phyloP scores from a whole-genome alignment of 2,797 vertebrate genomes.

The Lepus oiostolus region DNA sequence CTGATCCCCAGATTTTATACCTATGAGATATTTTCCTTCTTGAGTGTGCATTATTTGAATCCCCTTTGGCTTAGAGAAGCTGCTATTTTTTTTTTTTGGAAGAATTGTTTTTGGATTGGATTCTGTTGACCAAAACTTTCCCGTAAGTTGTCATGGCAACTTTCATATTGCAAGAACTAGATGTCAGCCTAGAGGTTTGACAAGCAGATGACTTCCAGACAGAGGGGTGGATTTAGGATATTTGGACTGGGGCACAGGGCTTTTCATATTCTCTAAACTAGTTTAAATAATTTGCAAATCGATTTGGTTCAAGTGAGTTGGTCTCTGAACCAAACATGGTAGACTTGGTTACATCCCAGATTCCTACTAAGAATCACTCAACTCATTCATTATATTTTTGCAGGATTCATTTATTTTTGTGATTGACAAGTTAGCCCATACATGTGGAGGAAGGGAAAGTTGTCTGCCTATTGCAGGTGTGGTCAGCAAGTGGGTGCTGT shows the following conservation, averaged over 20 bases:
- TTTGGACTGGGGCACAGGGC: neutral
- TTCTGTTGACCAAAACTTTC: conserved; percentile 81
- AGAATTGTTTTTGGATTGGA: conserved; percentile 72
- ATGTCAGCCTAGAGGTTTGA: conserved; percentile 70
- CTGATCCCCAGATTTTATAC: conserved; percentile 26
- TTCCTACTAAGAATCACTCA: neutral
- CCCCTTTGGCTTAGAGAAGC: conserved; percentile 64
- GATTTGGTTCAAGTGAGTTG: conserved; percentile 45
- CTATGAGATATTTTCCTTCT: conserved; percentile 1
- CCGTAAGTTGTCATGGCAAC: conserved; percentile 73
- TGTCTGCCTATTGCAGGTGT: neutral
- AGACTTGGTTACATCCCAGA: conserved; percentile 1
- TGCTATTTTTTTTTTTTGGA: neutral
- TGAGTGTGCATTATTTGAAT: neutral
- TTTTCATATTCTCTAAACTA: conserved; percentile 62
- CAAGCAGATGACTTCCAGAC: conserved; percentile 79
- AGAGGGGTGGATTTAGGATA: conserved; percentile 60
- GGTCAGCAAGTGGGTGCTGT: neutral
- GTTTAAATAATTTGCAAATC: conserved; percentile 62
- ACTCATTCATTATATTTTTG: neutral
- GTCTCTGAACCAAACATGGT: neutral
- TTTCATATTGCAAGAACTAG: conserved; percentile 60
- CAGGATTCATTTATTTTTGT: neutral
- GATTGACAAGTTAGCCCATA: neutral
- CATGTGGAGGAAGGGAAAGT: neutral